Percentiles rank a stretch among this genome's conserved stretches.
These are phyloP conservation scores for Idaea dimidiata DNA, from an alignment of 2,888 invertebrate genomes.

Conservation along the genomic window DNA sequence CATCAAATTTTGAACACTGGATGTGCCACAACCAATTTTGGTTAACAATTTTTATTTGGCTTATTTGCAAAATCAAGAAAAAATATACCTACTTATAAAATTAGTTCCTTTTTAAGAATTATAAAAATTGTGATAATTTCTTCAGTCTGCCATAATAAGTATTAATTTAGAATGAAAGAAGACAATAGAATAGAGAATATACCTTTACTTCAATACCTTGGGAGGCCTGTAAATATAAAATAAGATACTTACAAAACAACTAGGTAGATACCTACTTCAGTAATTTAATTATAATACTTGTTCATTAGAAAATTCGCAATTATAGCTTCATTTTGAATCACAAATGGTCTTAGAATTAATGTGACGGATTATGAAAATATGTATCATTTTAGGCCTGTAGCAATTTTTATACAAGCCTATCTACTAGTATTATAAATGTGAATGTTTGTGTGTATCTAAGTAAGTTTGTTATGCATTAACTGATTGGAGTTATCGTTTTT, in stretches of 20 bases:
- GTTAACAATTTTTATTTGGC: background rate
- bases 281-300: background rate
- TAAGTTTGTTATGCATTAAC: too few relatives aligned
- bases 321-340: background rate
- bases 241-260: too few relatives aligned
- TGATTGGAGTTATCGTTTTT: too few relatives aligned
- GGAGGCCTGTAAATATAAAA: too few relatives aligned
- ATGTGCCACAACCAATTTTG: background rate
- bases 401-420: slow-evolving; percentile 27
- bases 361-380: slow-evolving; percentile 32
- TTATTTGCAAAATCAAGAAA: background rate
- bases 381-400: slow-evolving; percentile 34
- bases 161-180: background rate
- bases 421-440: background rate
- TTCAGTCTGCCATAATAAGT: background rate
- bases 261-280: background rate
- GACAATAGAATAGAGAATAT: slow-evolving; percentile 19
- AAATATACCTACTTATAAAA: background rate
- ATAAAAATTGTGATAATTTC: background rate
- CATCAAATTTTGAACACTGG: background rate
- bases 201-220: too few relatives aligned
- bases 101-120: background rate
- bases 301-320: background rate
- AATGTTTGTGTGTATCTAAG: too few relatives aligned
- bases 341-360: slow-evolving; percentile 27